Percentiles rank a stretch among this genome's conserved stretches.
These are phyloP conservation scores for Deilephila porcellus DNA, from an alignment of 2,888 invertebrate species.

Conservation along the genomic window DNA sequence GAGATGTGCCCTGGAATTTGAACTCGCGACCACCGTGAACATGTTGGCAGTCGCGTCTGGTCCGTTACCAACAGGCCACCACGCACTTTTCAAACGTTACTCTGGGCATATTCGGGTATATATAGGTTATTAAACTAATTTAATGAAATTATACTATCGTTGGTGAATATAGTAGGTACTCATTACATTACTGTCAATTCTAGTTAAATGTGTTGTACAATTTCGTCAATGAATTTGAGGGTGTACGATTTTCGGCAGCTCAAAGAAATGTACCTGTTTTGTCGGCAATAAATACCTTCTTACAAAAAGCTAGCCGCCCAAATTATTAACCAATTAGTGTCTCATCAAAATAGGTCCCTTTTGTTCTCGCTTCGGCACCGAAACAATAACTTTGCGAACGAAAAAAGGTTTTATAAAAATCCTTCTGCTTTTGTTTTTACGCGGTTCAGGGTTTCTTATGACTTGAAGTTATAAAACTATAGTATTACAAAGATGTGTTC, in stretches of 20 bases:
- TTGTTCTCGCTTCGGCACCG: constrained; percentile 11
- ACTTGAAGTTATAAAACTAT: neutral
- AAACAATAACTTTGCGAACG: constrained; percentile 21
- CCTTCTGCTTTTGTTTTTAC: neutral
- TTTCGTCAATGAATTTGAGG: no score
- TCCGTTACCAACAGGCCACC: no score
- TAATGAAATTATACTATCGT: no score
- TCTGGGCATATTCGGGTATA: no score
- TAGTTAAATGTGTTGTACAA: no score
- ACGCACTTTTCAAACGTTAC: no score
- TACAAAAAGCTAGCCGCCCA: neutral
- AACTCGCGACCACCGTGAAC: no score
- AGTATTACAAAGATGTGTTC: neutral
- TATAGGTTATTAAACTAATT: no score
- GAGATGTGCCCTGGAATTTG: no score
- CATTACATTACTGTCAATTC: no score
- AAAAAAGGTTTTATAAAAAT: neutral
- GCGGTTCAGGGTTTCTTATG: neutral
- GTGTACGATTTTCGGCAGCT: neutral
- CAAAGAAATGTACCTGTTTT: neutral
- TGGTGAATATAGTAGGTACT: no score
- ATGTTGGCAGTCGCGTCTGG: no score
- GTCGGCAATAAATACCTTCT: constrained; percentile 6
- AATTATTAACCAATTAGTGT: constrained; percentile 26
- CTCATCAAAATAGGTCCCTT: constrained; percentile 22